Evolutionary conservation across 2,888 invertebrate genomes (phyloP).

Genomic region (Polydesmus complanatus): DNA sequence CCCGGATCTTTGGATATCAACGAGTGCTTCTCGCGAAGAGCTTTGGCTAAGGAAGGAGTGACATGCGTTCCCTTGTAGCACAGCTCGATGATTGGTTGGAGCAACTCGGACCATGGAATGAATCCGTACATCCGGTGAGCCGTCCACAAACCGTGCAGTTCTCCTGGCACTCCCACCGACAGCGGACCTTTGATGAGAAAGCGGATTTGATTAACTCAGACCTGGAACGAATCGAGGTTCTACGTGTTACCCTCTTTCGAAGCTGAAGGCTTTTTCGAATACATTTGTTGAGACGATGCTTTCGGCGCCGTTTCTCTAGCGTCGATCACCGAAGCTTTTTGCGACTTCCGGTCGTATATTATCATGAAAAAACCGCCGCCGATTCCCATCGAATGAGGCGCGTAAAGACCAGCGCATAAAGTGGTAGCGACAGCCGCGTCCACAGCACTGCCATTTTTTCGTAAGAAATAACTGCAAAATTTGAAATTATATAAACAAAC

Average conservation of each 20-base stretch:
- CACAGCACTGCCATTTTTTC: conserved; percentile 31
- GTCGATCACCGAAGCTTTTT: conserved; percentile 48
- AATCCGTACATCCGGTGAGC: conserved; percentile 55
- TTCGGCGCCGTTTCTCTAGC: conserved; percentile 62
- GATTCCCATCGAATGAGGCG: conserved; percentile 33
- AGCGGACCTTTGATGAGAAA: conserved; percentile 24
- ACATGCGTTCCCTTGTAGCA: conserved; percentile 51
- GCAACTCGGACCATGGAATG: conserved; percentile 61
- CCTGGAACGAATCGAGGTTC: too few species aligned
- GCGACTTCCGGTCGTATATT: conserved; percentile 44
- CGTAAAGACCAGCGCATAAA: conserved; percentile 33
- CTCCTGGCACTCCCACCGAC: conserved; percentile 31
- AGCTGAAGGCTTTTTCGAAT: conserved; percentile 21
- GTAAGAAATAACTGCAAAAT: conserved; percentile 25
- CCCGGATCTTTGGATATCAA: conserved; percentile 45
- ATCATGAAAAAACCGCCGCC: conserved; percentile 71
- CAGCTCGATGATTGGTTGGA: conserved; percentile 62
- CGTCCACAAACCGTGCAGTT: conserved; percentile 27
- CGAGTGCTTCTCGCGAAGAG: conserved; percentile 38
- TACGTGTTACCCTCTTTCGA: background rate
- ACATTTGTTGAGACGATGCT: conserved; percentile 46
- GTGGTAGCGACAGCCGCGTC: conserved; percentile 33
- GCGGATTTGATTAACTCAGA: too few species aligned
- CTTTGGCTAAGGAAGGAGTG: background rate
- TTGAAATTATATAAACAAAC: too few species aligned